Conservation (phyloP, 2,797 vertebrate genomes). For the Agapornis canus region DNA sequence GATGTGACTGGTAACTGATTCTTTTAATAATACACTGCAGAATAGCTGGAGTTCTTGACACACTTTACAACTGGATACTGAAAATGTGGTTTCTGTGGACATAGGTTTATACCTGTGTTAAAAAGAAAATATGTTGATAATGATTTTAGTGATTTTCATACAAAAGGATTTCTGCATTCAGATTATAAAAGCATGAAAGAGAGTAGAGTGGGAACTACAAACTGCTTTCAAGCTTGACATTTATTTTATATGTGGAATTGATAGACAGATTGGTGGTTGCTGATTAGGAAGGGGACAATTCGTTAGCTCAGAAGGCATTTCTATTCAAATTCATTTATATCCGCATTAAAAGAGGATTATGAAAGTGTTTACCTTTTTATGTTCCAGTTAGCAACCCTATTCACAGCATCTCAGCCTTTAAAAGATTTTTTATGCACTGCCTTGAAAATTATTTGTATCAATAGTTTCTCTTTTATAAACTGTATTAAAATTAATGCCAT, state of each 20-base stretch:
- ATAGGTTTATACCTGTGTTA: background rate
- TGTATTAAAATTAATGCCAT: background rate
- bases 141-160: background rate
- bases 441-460: background rate
- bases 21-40: background rate
- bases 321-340: background rate
- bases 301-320: background rate
- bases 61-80: background rate
- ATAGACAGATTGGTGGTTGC: background rate
- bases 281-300: slow-evolving; percentile 35
- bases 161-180: background rate
- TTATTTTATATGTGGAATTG: background rate
- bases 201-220: background rate
- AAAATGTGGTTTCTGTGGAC: background rate
- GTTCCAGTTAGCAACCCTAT: background rate
- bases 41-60: background rate
- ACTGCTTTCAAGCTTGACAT: background rate
- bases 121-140: background rate
- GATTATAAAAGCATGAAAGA: background rate
- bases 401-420: background rate
- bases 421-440: background rate
- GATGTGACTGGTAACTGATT: background rate
- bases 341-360: background rate
- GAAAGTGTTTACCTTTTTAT: background rate
- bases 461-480: background rate